Percentiles rank a stretch among this genome's conserved stretches.
These are phyloP conservation scores for Cyclargus thomasi DNA, from an alignment of 1,140 invertebrate species.

Conservation along the genomic window DNA sequence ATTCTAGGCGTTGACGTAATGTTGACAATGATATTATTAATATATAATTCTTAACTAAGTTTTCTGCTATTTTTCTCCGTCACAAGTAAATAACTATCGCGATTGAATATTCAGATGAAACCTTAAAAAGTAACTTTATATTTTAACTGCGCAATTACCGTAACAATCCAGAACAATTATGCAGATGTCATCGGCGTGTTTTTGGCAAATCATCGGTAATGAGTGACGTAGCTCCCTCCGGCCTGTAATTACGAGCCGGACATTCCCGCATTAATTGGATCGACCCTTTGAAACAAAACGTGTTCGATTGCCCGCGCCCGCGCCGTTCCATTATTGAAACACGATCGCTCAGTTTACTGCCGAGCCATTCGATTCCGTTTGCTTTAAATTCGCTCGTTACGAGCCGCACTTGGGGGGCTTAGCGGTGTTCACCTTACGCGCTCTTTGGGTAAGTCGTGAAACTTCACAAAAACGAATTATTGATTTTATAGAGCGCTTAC, in stretches of 20 bases:
- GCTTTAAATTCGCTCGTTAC: conserved; percentile 38
- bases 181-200: conserved; percentile 18
- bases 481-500: not conserved
- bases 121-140: not conserved
- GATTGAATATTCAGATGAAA: not conserved
- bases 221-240: conserved; percentile 33
- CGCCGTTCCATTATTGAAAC: conserved; percentile 39
- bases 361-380: conserved; percentile 36
- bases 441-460: not conserved
- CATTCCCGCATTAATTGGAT: conserved; percentile 45
- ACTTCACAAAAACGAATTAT: not conserved
- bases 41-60: too few relatives aligned
- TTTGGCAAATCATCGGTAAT: conserved; percentile 26
- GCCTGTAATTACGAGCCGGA: conserved; percentile 39
- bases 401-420: not conserved
- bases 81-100: too few relatives aligned
- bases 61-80: too few relatives aligned
- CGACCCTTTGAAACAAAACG: conserved; percentile 38
- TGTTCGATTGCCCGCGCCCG: conserved; percentile 27
- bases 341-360: conserved; percentile 41
- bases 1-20: too few relatives aligned
- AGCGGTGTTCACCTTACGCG: not conserved
- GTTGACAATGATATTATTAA: too few relatives aligned
- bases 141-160: conserved; percentile 11
- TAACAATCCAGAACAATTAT: conserved; percentile 15